Evolutionary conservation across 2,113 vertebrate genomes (phyloP), one percentile per base, ranked within the genome.

Genomic region (Anser brachyrhynchus): DNA sequence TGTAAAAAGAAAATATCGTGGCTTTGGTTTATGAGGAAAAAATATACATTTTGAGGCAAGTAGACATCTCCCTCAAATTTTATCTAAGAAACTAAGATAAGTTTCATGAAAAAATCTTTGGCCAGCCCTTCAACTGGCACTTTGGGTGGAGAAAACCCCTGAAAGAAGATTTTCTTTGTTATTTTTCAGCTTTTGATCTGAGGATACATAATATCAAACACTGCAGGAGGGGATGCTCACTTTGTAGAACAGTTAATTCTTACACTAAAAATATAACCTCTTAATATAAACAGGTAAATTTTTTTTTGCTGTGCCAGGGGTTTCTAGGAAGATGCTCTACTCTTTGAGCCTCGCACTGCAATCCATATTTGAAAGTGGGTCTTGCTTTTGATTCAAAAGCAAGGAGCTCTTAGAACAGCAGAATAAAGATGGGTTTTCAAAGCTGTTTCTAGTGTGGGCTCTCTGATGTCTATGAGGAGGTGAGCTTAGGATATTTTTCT

Each of bases 251-350:
- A 44, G 15, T 49, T 62, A 71, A 73, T n/a, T 70, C 88, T 44
- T 4, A 31, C 58, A n/a, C 91, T 90, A 77, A 93, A 93, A 92
- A 77, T 71, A 93, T 8, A 73, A 66, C 37, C 49, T 35, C 37
- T 59, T 79, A 52, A 71, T 28, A 43, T 2, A 49, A 92, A 70
- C 19, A 74, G 76, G 83, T 54, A 46, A 66, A 37, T 46, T 57
- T 65, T 61, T 57, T 65, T 62, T 49, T 74, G 33, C 37, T 37
- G 22, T 59, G 35, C 39, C 65, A 62, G 65, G 35, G 66, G 37
- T 93, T 95, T 95, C 74, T 75, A 69, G 52, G 74, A 91, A 87
- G 90, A 20, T 61, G 29, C 28, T 87, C 14, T n/a, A 57, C 49
- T 51, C 58, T 61, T 75, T 66, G 28, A 84, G 33, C 33, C 66